Base-by-base conservation (phyloP, 2,888 invertebrate species). In the Metalampra italica region DNA sequence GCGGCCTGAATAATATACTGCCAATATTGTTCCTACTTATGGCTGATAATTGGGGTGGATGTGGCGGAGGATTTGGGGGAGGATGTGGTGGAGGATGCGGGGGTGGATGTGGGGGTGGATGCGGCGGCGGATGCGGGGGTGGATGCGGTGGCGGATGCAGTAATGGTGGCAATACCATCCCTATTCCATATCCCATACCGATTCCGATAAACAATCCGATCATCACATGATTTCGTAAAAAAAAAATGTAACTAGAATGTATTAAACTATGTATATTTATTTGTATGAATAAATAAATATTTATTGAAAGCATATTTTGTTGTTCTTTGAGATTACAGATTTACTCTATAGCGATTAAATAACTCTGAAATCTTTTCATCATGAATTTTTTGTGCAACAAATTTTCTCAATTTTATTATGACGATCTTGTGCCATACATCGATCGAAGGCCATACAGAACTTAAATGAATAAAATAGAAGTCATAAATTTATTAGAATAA, bases 1-100 rank as follows among this genome's bases (percentile, higher is more conserved):
- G 74, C 22, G 65, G 70, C 7, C 52, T 67, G 47, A 67, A 58
- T 42, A 45, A 44, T 13, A 66, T 82, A 7, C 51, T 68, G 51
- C 82, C 82, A 0, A 57, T 82, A 43, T 57, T 82, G 1, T 54
- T 82, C 0, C 64, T 82, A 5, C 46, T 82, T 7, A 52, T 79
- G 9, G 62, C 62, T 50, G 73, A 76, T 47, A 65, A 66, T 5
- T 62, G 66, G 0, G 54, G 54, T 32, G 56, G 55, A 8, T 43
- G 2, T n/a, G n/a, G n/a, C 1, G 43, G 51, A 1, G 53, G 52
- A 1, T 40, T 44, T 12, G 50, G 53, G 9, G 57, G 64, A 3
- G 56, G 57, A 13, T 57, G 53, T 7, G 56, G 60, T 7, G 58
- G 62, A 22, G 58, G 61, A 9, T 56, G 47, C 15, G 58, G 55